phyloP scores from a whole-genome alignment of 2,113 vertebrate genomes.

The Eolophus roseicapilla region DNA sequence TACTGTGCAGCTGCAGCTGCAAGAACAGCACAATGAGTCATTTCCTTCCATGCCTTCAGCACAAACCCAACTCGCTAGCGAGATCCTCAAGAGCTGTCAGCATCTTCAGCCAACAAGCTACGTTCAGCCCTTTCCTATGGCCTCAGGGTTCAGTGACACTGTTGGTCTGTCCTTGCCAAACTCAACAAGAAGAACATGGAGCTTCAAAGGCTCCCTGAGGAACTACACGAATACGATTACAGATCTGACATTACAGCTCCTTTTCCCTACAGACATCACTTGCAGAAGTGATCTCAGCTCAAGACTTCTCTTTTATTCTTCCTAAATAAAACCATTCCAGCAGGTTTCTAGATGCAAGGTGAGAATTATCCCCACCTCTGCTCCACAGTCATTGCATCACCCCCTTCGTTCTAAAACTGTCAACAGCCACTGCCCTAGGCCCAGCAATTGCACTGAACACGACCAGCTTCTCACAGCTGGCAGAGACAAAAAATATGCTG shows the following conservation, averaged over 20 bases:
- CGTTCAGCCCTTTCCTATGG: not conserved
- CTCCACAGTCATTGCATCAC: rapidly evolving
- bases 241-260: not conserved
- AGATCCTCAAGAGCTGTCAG: conserved; percentile 11
- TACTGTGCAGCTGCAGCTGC: not conserved
- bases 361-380: not conserved
- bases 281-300: not conserved
- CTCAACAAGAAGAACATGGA: not conserved
- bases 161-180: not conserved
- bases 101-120: not conserved
- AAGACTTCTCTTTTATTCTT: not conserved
- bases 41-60: conserved; percentile 26
- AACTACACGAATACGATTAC: not conserved
- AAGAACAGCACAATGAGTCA: conserved; percentile 1
- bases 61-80: not conserved
- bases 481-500: not conserved
- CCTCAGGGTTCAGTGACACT: conserved; percentile 17
- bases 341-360: not conserved
- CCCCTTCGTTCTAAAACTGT: not conserved
- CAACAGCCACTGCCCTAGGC: not conserved
- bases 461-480: not conserved
- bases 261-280: not conserved
- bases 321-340: not conserved
- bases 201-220: not conserved
- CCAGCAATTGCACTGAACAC: not conserved